These are phyloP conservation scores for Apodemus speciosus DNA, from an alignment of 2,113 vertebrate genomes.

Conservation along the genomic window DNA sequence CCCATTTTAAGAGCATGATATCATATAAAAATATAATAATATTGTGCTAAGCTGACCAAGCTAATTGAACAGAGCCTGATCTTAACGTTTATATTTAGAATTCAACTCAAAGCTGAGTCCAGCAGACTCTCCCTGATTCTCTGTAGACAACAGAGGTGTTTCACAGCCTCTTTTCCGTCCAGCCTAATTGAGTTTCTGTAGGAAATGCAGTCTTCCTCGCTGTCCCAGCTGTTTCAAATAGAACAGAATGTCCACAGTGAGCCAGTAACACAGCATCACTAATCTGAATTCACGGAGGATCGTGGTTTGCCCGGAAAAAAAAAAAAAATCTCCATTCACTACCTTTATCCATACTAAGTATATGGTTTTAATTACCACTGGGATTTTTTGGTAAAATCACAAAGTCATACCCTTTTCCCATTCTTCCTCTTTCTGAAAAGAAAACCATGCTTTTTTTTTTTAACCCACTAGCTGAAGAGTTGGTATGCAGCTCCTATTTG, in stretches of 20 bases:
- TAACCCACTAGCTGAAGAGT: conserved; percentile 5
- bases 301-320: conserved; percentile 66
- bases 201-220: conserved; percentile 61
- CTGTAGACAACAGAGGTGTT: conserved; percentile 67
- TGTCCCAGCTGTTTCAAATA: conserved; percentile 77
- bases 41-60: conserved; percentile 59
- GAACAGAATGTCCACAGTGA: conserved; percentile 82
- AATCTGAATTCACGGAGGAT: conserved; percentile 79
- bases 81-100: conserved; percentile 67
- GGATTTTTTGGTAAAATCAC: conserved; percentile 48
- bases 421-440: conserved; percentile 4
- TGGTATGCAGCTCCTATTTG: conserved; percentile 17
- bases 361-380: conserved; percentile 53
- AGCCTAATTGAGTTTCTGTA: conserved; percentile 78
- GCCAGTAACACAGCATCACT: conserved; percentile 73
- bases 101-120: conserved; percentile 70
- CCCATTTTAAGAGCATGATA: conserved; percentile 52
- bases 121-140: conserved; percentile 68
- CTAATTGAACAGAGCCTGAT: conserved; percentile 59
- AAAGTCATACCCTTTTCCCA: conserved; percentile 28
- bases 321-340: conserved; percentile 60
- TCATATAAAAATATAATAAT: background rate
- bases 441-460: conserved; percentile 35
- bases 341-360: conserved; percentile 68
- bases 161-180: conserved; percentile 71